Percentiles rank a stretch among this genome's conserved stretches.
Evolutionary conservation across 2,797 vertebrate species (phyloP).

Genomic region (Onychomys torridus): DNA sequence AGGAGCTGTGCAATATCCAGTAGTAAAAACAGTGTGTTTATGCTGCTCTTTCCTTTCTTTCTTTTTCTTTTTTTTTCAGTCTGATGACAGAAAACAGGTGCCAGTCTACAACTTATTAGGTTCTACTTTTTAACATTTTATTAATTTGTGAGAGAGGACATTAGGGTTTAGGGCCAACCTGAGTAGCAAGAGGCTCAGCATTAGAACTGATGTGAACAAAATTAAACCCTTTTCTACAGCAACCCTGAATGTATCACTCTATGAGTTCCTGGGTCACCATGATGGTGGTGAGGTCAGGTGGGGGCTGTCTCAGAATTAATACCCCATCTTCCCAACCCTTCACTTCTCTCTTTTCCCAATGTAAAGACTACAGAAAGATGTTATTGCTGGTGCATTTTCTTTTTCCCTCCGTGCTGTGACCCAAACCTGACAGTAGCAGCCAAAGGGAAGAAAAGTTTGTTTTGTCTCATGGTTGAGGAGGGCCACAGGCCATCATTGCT

Average conservation of each 20-base stretch:
- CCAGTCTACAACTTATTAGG: conserved; percentile 68
- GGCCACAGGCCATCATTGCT: not conserved
- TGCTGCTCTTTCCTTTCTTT: conserved; percentile 47
- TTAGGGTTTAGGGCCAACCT: not conserved
- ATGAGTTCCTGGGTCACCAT: not conserved
- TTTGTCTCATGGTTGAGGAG: not conserved
- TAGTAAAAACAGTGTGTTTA: conserved; percentile 63
- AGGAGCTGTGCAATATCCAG: conserved; percentile 65
- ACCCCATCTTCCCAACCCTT: not conserved
- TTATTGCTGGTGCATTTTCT: not conserved
- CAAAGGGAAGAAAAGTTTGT: not conserved
- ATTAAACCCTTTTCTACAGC: not conserved
- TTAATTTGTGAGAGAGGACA: not conserved
- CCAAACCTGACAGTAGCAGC: not conserved
- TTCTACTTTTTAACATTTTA: conserved; percentile 22
- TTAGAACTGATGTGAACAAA: not conserved
- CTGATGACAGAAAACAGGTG: conserved; percentile 69
- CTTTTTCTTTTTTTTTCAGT: conserved; percentile 10
- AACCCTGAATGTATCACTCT: not conserved
- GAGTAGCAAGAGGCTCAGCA: not conserved
- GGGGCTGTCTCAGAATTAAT: not conserved
- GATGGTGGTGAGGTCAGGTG: not conserved
- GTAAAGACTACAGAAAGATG: not conserved
- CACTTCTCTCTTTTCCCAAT: fast-evolving
- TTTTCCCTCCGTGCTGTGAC: not conserved